A percentile compares a stretch with the other conserved stretches of the same genome.
These are phyloP conservation scores for Platysteira castanea DNA, from an alignment of 2,113 vertebrate genomes.

Conservation along the genomic window DNA sequence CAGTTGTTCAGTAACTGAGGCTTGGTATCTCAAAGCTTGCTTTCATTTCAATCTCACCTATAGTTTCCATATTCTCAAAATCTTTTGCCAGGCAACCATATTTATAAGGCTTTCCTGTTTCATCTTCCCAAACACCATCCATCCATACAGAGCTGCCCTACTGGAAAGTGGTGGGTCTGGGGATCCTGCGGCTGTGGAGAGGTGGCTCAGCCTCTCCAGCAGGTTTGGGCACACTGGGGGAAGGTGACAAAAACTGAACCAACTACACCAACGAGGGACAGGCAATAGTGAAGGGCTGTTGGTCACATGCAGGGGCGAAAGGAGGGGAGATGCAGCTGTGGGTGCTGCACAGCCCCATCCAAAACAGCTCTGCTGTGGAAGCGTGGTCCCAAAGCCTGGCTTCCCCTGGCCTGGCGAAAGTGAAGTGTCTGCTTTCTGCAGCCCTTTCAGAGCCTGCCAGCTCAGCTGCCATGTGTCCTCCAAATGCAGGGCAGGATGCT, in stretches of 20 bases:
- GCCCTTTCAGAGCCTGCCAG: neutral
- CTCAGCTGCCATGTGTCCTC: neutral
- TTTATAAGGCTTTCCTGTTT: too few species aligned
- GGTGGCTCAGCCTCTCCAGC: neutral
- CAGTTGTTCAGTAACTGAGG: too few species aligned
- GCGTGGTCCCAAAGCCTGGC: rapidly evolving
- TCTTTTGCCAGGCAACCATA: too few species aligned
- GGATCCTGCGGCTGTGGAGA: rapidly evolving
- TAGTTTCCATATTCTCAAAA: too few species aligned
- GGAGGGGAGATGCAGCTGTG: neutral
- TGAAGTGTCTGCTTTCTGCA: neutral
- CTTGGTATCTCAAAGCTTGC: too few species aligned
- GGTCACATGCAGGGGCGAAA: rapidly evolving
- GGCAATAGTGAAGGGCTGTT: neutral
- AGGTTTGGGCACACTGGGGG: neutral
- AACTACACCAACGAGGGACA: rapidly evolving
- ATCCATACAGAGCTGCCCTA: neutral
- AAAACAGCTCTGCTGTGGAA: rapidly evolving
- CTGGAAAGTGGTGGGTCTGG: neutral
- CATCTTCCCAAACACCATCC: too few species aligned
- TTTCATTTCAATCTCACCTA: too few species aligned
- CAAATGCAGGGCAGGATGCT: neutral
- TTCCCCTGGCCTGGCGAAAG: neutral
- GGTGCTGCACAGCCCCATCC: neutral
- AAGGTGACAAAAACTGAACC: neutral